Percentiles rank a stretch among this genome's conserved stretches.
Evolutionary conservation across 2,113 vertebrate species (phyloP).

Genomic region (Sphyrna mokarran): DNA sequence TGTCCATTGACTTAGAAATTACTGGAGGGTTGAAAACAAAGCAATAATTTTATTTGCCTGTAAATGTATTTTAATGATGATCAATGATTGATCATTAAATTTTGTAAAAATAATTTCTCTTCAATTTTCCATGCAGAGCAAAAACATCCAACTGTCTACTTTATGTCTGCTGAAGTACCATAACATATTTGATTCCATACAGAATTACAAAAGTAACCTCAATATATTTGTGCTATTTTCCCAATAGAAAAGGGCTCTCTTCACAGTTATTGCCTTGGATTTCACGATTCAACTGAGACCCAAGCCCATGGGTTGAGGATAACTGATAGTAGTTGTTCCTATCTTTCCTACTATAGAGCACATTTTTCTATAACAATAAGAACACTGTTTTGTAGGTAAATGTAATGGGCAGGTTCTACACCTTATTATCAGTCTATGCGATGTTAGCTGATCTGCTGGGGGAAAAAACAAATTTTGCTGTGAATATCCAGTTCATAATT

Average conservation of each 20-base stretch:
- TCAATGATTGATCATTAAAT: slow-evolving; percentile 1
- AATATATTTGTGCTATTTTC: slow-evolving; percentile 9
- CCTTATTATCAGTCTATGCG: not conserved
- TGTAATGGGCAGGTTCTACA: not conserved
- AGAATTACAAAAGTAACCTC: slow-evolving; percentile 17
- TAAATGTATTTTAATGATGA: not conserved
- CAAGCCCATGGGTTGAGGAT: not conserved
- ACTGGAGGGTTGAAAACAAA: not conserved
- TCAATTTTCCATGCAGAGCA: not conserved
- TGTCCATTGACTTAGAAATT: not conserved
- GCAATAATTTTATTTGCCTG: not conserved
- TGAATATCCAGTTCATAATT: too few relatives aligned
- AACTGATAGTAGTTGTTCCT: not conserved
- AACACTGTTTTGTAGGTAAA: not conserved
- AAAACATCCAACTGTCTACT: not conserved
- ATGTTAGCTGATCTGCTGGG: not conserved
- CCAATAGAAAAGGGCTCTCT: not conserved
- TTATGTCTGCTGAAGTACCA: not conserved
- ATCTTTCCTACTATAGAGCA: not conserved
- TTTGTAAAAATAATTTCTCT: slow-evolving; percentile 3
- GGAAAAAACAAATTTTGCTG: not conserved
- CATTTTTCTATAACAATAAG: not conserved
- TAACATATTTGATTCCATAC: not conserved
- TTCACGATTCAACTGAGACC: slow-evolving; percentile 11
- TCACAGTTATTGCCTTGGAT: not conserved